Evolutionary conservation across 1,140 invertebrate species (phyloP), one percentile per base, ranked within the genome.

Genomic region (Ctenoplectra terminalis): DNA sequence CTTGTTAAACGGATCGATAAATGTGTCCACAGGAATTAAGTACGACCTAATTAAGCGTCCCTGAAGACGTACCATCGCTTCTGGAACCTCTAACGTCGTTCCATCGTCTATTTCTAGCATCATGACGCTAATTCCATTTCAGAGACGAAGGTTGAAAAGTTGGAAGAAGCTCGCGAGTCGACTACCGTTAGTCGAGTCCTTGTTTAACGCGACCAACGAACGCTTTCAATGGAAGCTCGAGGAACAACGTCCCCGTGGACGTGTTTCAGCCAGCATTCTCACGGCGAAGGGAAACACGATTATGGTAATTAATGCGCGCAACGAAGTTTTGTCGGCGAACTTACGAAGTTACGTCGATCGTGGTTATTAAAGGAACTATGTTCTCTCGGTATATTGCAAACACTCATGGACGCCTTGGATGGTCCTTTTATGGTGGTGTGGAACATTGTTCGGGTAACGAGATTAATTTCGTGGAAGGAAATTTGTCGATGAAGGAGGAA

Each of bases 261-360:
- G 13, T 58, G 72, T 63, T 26, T 46, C 20, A 29, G 20, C 13
- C 1, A 40, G 23, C 40, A 37, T 63, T 63, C 37, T 26, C 34
- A 7, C 43, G 75, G 1, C 31, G 26, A 34, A 37, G 40, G 46
- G 1, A 48, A 70, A 78, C 52, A 46, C 52, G 54, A 78, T 78
- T 78, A 69, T 13, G 70, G 66, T 74, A 74, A 86, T 83, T 84
- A 86, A 81, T 78, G 56, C 17, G 79, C 71, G 77, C 74, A 82
- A 82, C 75, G 63, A 66, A 71, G 81, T 85, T 86, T 83, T 69
- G 71, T 64, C 83, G 83, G 72, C 60, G 52, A 82, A 66, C 43
- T 69, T 69, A 50, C 34, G 48, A 37, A 60, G 37, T 75, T 50
- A 40, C 71, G 46, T 66, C 79, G 70, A 74, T 70, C 54, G 48